Conservation (phyloP, 2,113 vertebrate species). For the Axis porcinus region DNA sequence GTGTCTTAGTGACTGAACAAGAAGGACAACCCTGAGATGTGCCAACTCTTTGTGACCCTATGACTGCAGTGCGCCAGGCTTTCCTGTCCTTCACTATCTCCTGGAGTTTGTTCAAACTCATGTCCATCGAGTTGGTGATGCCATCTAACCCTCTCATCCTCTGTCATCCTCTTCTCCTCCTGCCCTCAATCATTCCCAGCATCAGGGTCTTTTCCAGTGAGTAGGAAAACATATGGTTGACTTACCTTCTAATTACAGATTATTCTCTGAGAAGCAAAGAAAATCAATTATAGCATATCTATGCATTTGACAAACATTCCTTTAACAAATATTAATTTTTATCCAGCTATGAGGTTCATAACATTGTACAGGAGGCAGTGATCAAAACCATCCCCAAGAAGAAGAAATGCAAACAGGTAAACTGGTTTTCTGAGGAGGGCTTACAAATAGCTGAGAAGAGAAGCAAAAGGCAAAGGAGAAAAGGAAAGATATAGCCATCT, state of each 20-base stretch:
- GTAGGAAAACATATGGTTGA: background rate
- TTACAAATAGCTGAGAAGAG: background rate
- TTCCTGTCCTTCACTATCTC: background rate
- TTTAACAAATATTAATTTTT: constrained; percentile 3
- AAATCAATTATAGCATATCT: background rate
- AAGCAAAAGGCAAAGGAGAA: background rate
- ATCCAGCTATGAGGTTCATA: background rate
- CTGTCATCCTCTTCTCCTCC: background rate
- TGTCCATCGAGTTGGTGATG: background rate
- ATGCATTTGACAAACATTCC: background rate
- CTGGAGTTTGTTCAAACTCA: background rate
- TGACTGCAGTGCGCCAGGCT: background rate
- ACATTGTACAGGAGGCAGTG: background rate
- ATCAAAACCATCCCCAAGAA: background rate
- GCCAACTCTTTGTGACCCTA: background rate
- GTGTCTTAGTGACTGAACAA: no score
- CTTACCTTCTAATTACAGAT: background rate
- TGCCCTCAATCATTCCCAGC: background rate
- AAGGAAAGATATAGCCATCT: background rate
- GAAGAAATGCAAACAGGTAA: background rate
- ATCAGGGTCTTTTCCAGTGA: background rate
- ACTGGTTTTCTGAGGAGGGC: background rate
- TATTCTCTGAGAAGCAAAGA: background rate
- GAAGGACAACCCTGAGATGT: background rate
- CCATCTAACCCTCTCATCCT: background rate